Conservation (phyloP, 23 tunicate species). For the Ascidia mentula region DNA sequence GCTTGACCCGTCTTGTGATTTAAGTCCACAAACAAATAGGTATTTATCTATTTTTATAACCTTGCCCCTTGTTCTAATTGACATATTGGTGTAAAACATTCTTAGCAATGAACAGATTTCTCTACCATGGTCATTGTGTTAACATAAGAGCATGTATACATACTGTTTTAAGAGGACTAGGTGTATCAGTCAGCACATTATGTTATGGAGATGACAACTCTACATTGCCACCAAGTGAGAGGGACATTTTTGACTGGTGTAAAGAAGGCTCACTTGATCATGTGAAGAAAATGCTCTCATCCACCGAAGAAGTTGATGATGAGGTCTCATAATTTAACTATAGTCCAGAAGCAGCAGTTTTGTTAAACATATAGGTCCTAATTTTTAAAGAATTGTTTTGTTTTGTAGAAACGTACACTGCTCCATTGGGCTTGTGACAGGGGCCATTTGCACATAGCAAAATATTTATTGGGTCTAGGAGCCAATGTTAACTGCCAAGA, state of each 20-base stretch:
- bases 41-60: neutral
- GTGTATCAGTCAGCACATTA: constrained; percentile 55
- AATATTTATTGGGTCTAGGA: constrained; percentile 39
- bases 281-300: constrained; percentile 3
- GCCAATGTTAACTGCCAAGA: constrained; percentile 58
- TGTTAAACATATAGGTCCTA: neutral
- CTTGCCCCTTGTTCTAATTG: no score
- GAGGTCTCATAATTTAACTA: constrained; percentile 6
- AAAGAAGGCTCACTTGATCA: constrained; percentile 55
- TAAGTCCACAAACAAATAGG: neutral
- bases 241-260: constrained; percentile 63
- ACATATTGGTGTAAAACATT: neutral
- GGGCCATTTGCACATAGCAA: constrained; percentile 55
- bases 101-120: neutral
- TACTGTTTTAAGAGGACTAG: constrained; percentile 26
- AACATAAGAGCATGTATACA: neutral
- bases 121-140: neutral
- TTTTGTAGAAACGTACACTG: constrained; percentile 47
- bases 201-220: constrained; percentile 6
- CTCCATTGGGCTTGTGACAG: constrained; percentile 94
- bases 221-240: constrained; percentile 26
- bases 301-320: constrained; percentile 15
- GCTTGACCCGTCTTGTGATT: constrained; percentile 59
- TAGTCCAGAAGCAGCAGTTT: neutral
- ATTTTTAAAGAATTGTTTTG: neutral